A percentile compares a stretch with the other conserved stretches of the same genome.
Conservation (phyloP, 2,797 vertebrate genomes). For the Sebastolobus altivelis region DNA sequence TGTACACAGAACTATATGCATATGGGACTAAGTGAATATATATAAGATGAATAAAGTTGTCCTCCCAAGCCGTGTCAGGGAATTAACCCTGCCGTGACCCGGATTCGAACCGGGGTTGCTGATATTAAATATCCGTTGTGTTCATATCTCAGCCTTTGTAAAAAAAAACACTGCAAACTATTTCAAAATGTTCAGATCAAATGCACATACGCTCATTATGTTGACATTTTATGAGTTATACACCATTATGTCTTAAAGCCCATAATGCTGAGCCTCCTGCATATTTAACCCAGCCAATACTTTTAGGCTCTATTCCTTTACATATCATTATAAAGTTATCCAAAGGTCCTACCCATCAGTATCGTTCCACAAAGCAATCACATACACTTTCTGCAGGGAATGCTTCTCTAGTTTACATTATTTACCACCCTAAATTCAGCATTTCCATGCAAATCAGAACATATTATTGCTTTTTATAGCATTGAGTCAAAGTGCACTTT, state of each 20-base stretch:
- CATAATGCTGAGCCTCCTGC: not conserved
- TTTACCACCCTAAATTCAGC: not conserved
- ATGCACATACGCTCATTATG: not conserved
- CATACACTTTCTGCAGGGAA: not conserved
- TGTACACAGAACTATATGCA: too few relatives aligned
- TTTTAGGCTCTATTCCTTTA: not conserved
- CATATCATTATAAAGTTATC: not conserved
- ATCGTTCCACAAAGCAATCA: not conserved
- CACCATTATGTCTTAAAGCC: not conserved
- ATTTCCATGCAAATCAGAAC: not conserved
- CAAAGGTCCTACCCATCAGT: not conserved
- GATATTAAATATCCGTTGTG: too few relatives aligned
- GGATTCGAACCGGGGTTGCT: too few relatives aligned
- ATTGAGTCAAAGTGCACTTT: conserved; percentile 38
- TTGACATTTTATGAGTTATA: not conserved
- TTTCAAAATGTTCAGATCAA: not conserved
- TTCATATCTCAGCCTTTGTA: not conserved
- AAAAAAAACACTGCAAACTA: too few relatives aligned
- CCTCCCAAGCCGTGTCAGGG: too few relatives aligned
- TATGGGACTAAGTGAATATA: too few relatives aligned
- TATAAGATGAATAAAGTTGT: too few relatives aligned
- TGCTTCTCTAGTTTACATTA: not conserved
- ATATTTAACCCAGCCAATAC: not conserved
- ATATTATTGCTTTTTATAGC: conserved; percentile 1
- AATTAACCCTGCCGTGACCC: too few relatives aligned